These are phyloP conservation scores for Uloborus plumipes DNA, from an alignment of 2,888 invertebrate species.

Conservation along the genomic window DNA sequence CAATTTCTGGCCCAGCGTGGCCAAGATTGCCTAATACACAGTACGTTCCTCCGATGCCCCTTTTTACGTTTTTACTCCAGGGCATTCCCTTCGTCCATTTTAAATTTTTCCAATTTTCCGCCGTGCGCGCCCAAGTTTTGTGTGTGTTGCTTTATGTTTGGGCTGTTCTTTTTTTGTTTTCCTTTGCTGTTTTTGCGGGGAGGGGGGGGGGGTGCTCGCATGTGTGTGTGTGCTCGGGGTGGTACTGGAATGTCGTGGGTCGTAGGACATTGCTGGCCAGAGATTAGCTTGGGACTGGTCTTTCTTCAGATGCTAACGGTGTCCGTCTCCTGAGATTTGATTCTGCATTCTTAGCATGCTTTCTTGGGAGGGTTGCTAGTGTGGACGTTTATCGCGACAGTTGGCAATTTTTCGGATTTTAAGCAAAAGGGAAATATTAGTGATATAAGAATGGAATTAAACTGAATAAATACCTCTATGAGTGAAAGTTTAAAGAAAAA, in stretches of 20 bases:
- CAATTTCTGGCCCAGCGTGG: constrained; percentile 40
- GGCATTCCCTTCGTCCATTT: constrained; percentile 47
- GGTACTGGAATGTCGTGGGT: constrained; percentile 30
- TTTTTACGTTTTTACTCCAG: constrained; percentile 28
- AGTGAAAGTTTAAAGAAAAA: no score
- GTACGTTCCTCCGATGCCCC: constrained; percentile 22
- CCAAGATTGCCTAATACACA: constrained; percentile 58
- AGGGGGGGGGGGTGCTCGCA: no score
- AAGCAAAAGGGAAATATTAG: no score
- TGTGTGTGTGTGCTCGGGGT: not conserved
- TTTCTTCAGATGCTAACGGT: constrained; percentile 6
- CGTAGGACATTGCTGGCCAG: constrained; percentile 41
- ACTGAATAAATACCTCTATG: no score
- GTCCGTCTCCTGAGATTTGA: constrained; percentile 41
- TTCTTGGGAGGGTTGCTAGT: constrained; percentile 9
- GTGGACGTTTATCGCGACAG: not conserved
- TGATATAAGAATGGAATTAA: no score
- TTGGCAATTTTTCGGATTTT: not conserved
- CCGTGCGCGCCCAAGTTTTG: constrained; percentile 10
- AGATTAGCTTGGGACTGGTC: constrained; percentile 51
- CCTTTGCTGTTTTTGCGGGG: not conserved
- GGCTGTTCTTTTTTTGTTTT: constrained; percentile 18
- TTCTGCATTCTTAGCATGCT: constrained; percentile 37
- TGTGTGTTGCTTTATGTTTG: constrained; percentile 1
- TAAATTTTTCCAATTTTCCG: constrained; percentile 52